Evolutionary conservation across 53 echinoderm and acorn worm species (phyloP).

Genomic region (Apostichopus leukothele): DNA sequence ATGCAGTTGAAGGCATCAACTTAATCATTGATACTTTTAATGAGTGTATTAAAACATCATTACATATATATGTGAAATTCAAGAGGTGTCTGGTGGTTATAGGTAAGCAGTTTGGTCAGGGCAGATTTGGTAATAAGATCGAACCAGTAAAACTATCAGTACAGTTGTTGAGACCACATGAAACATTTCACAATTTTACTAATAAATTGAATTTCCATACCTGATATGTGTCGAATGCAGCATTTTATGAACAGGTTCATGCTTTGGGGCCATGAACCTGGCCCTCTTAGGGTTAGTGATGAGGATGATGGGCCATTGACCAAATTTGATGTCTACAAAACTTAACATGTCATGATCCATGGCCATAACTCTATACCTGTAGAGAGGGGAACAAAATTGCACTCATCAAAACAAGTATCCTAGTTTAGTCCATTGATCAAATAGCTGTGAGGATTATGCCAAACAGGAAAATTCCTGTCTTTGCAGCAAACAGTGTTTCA

Average conservation of each 20-base stretch:
- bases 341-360: constrained; percentile 95
- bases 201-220: constrained; percentile 45
- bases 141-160: neutral
- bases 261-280: constrained; percentile 74
- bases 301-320: constrained; percentile 89
- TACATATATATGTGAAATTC: neutral
- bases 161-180: neutral
- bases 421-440: too few species aligned
- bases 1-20: too few species aligned
- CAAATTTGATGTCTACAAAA: constrained; percentile 84
- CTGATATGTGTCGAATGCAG: constrained; percentile 89
- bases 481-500: too few species aligned
- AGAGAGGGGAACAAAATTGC: neutral
- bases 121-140: neutral
- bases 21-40: neutral
- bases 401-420: too few species aligned
- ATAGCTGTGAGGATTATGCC: too few species aligned
- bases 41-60: neutral
- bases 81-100: neutral
- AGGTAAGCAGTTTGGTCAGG: neutral
- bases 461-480: too few species aligned
- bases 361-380: constrained; percentile 94
- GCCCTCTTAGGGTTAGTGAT: constrained; percentile 97
- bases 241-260: constrained; percentile 91
- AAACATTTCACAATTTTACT: too few species aligned